A percentile compares a stretch with the other conserved stretches of the same genome.
Evolutionary conservation across 1,140 invertebrate species (phyloP).

Genomic region (Wasmannia auropunctata): DNA sequence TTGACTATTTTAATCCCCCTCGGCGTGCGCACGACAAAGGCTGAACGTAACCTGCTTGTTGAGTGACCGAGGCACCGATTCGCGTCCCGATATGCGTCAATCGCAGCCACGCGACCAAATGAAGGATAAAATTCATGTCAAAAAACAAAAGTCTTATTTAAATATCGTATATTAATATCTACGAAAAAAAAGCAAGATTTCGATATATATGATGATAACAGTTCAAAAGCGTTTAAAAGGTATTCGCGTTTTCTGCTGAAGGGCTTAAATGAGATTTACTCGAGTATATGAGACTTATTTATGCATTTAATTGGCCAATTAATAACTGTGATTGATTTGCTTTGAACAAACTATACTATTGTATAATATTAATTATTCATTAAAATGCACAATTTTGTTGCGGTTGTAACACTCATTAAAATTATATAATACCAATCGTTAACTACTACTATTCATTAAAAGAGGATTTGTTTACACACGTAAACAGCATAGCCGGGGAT

Average conservation of each 20-base stretch:
- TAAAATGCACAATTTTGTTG: neutral
- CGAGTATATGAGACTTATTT: neutral
- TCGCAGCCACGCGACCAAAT: neutral
- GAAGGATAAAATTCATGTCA: neutral
- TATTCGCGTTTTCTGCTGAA: neutral
- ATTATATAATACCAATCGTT: neutral
- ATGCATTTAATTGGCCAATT: neutral
- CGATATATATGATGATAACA: neutral
- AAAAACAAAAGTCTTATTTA: neutral
- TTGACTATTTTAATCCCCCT: neutral
- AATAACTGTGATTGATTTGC: neutral
- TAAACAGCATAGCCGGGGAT: neutral
- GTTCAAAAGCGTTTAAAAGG: neutral
- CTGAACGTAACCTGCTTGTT: neutral
- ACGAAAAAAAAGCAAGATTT: neutral
- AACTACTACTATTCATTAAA: neutral
- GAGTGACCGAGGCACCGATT: neutral
- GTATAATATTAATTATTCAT: neutral
- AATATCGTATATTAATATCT: neutral
- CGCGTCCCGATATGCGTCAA: neutral
- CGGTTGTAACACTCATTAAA: neutral
- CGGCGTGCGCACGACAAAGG: neutral
- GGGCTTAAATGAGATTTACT: neutral
- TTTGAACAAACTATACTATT: conserved; percentile 2
- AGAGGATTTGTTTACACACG: neutral